Evolutionary conservation across 2,797 vertebrate genomes (phyloP).

Genomic region (Phrynocephalus vlangalii): DNA sequence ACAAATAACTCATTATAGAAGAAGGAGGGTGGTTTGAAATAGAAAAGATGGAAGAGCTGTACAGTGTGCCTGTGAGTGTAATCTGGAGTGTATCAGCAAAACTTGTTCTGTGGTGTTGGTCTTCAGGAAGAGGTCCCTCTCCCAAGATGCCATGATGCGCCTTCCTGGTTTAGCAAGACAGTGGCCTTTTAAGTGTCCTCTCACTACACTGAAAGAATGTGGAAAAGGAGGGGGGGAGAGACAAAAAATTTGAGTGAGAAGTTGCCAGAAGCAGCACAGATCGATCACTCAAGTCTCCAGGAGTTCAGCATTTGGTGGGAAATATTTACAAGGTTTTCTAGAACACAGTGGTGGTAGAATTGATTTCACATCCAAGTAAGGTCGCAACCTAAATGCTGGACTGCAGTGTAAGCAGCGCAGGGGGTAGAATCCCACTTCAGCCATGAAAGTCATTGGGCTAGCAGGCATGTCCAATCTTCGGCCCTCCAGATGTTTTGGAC

Average conservation of each 20-base stretch:
- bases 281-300: not conserved
- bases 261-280: not conserved
- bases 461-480: too few relatives aligned
- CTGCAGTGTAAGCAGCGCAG: too few relatives aligned
- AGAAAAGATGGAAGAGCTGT: not conserved
- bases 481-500: too few relatives aligned
- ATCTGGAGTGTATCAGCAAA: not conserved
- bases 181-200: too few relatives aligned
- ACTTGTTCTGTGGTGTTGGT: not conserved
- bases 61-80: fast-evolving
- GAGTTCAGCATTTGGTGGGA: not conserved
- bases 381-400: too few relatives aligned
- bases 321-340: not conserved
- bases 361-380: too few relatives aligned
- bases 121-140: not conserved
- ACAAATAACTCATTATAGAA: not conserved
- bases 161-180: not conserved
- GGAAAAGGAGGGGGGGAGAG: not conserved
- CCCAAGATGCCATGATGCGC: not conserved
- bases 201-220: not conserved
- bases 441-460: too few relatives aligned
- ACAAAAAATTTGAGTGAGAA: not conserved
- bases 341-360: not conserved
- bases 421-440: too few relatives aligned
- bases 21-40: too few relatives aligned